Evolutionary conservation across 2,797 vertebrate species (phyloP).

Genomic region (Heliangelus exortis): DNA sequence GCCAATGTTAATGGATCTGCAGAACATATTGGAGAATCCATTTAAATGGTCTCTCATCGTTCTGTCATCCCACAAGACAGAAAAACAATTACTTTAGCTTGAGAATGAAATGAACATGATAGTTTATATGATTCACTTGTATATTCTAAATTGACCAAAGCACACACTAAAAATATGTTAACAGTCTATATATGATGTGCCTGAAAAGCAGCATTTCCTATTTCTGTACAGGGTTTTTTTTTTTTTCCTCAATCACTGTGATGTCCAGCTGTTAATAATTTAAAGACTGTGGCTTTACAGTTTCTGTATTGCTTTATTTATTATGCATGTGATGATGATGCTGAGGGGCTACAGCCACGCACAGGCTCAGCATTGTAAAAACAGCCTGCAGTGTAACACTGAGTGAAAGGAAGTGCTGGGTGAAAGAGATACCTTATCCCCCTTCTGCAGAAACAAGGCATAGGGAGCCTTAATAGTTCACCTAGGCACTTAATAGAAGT

Average conservation of each 20-base stretch:
- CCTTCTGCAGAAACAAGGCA: neutral
- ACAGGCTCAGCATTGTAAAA: neutral
- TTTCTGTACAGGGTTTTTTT: neutral
- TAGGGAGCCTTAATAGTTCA: neutral
- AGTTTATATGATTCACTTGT: conserved; percentile 25
- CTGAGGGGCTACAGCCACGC: neutral
- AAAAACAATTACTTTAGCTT: conserved; percentile 48
- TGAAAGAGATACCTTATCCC: neutral
- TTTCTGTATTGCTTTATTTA: conserved; percentile 42
- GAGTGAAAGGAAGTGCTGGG: neutral
- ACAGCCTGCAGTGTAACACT: neutral
- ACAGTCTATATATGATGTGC: neutral
- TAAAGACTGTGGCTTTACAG: neutral
- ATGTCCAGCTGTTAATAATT: conserved; percentile 24
- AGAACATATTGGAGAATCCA: conserved; percentile 47
- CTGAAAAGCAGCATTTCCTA: conserved; percentile 5
- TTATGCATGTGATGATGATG: neutral
- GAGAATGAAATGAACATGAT: conserved; percentile 45
- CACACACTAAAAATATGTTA: neutral
- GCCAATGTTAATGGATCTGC: conserved; percentile 39
- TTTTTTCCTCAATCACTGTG: neutral
- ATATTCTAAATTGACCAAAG: conserved; percentile 33
- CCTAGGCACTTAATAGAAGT: neutral
- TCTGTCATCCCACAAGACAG: conserved; percentile 41
- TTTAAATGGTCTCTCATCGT: conserved; percentile 47